Conservation (phyloP, 2,797 vertebrate genomes). For the Myripristis murdjan region DNA sequence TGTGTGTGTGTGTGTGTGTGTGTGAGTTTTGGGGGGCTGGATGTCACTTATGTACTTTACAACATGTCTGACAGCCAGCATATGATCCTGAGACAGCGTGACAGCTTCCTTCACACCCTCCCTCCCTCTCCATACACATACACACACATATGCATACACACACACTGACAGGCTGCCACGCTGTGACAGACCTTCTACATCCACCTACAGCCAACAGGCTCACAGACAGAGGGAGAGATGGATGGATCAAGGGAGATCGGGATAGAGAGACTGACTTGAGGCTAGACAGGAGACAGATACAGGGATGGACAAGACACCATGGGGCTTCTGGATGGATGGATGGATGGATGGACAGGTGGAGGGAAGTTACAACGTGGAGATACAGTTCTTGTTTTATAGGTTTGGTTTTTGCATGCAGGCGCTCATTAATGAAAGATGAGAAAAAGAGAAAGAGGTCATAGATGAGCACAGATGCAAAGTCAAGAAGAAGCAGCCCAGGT, state of each 20-base stretch:
- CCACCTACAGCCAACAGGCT: conserved; percentile 65
- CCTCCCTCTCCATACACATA: conserved; percentile 33
- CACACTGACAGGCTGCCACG: conserved; percentile 72
- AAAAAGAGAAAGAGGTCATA: background rate
- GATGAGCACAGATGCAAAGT: background rate
- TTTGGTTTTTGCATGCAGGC: no score
- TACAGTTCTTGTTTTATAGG: no score
- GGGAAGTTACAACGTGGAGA: no score
- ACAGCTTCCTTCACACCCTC: conserved; percentile 78
- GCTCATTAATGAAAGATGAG: background rate
- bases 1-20: conserved; percentile 25
- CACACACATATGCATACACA: conserved; percentile 19
- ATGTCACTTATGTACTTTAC: conserved; percentile 73
- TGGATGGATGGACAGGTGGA: conserved; percentile 6
- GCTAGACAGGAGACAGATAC: conserved; percentile 66
- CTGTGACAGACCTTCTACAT: conserved; percentile 62
- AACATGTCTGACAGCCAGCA: conserved; percentile 81
- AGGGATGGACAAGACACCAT: conserved; percentile 61
- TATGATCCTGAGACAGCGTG: conserved; percentile 86
- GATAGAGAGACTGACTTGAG: conserved; percentile 47
- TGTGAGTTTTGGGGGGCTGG: conserved; percentile 45
- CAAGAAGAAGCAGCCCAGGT: background rate
- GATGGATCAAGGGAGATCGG: conserved; percentile 46
- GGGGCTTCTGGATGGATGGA: conserved; percentile 42
- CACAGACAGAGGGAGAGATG: conserved; percentile 62